Conservation (phyloP, 2,113 vertebrate species). For the Thalassoma bifasciatum region DNA sequence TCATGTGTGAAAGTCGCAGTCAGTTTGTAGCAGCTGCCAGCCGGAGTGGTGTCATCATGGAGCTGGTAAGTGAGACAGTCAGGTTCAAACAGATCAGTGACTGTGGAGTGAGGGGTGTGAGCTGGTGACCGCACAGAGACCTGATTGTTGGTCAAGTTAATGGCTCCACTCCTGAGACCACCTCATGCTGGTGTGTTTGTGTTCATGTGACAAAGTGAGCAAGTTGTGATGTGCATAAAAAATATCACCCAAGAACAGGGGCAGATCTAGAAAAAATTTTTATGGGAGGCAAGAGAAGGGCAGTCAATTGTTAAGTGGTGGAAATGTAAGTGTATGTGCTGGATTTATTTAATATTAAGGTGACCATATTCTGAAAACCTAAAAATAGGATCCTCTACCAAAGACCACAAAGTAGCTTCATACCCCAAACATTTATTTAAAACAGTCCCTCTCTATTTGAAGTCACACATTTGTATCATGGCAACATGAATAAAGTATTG, state of each 20-base stretch:
- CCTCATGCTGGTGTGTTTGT: constrained; percentile 36
- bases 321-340: no score
- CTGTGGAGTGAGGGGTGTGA: constrained; percentile 20
- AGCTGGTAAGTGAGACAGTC: constrained; percentile 64
- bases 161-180: constrained; percentile 49
- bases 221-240: neutral
- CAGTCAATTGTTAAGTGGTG: no score
- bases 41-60: constrained; percentile 20
- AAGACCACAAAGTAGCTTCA: no score
- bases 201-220: constrained; percentile 21
- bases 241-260: neutral
- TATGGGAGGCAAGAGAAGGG: no score
- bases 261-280: no score
- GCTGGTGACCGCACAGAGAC: constrained; percentile 49
- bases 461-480: no score
- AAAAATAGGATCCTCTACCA: no score
- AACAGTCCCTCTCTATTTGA: no score
- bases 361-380: no score
- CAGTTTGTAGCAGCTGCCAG: constrained; percentile 26
- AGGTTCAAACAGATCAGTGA: constrained; percentile 54
- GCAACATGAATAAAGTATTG: no score
- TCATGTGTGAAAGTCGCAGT: constrained; percentile 32
- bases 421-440: no score
- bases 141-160: constrained; percentile 62
- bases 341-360: no score